Conservation (phyloP, 2,797 vertebrate species). For the Clarias laeviceps region DNA sequence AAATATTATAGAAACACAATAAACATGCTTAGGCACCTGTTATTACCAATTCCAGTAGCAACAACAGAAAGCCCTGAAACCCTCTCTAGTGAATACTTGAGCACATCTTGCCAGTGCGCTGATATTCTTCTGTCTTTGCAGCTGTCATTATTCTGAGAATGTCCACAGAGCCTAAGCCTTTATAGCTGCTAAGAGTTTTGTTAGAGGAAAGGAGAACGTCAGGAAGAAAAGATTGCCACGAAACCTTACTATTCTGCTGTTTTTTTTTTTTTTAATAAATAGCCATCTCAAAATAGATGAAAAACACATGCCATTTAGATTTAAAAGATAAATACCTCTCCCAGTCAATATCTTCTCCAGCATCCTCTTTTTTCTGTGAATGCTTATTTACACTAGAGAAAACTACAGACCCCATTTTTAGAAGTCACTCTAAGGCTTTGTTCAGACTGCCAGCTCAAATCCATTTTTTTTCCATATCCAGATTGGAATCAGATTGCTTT, state of each 20-base stretch:
- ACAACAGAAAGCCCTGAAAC: constrained; percentile 1
- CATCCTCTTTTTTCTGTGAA: neutral
- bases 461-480: too few species aligned
- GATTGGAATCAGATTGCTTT: too few species aligned
- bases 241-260: constrained; percentile 6
- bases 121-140: constrained; percentile 26
- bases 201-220: constrained; percentile 21
- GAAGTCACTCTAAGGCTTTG: neutral
- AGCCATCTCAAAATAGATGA: constrained; percentile 4
- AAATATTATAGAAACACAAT: constrained; percentile 4
- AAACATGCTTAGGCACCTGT: constrained; percentile 16
- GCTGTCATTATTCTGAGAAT: constrained; percentile 26
- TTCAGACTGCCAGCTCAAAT: too few species aligned
- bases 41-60: neutral
- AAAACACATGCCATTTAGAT: constrained; percentile 12
- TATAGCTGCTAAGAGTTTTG: constrained; percentile 7
- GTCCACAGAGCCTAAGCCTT: constrained; percentile 21
- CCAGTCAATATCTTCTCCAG: neutral
- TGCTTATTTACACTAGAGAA: neutral
- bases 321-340: constrained; percentile 17
- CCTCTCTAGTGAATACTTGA: constrained; percentile 16
- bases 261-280: constrained; percentile 37
- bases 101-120: constrained; percentile 24
- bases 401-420: neutral
- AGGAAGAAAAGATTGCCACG: constrained; percentile 28